Conservation (phyloP, 2,888 invertebrate species). For the Pycnomerus fuliginosus region DNA sequence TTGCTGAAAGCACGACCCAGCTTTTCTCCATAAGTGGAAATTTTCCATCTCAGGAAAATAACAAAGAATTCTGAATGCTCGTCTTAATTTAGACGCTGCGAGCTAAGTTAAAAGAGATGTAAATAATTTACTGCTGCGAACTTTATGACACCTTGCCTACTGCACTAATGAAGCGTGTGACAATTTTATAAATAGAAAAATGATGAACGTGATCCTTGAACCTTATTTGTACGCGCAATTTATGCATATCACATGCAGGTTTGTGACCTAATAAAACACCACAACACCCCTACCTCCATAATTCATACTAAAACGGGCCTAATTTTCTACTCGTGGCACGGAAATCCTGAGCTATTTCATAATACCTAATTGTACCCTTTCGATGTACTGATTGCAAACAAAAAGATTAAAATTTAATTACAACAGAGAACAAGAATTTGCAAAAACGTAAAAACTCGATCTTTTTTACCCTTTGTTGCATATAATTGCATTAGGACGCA, state of each 20-base stretch:
- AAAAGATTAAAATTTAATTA: too few species aligned
- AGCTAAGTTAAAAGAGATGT: constrained; percentile 13
- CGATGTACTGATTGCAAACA: constrained; percentile 16
- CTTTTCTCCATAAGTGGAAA: constrained; percentile 8
- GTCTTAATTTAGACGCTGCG: too few species aligned
- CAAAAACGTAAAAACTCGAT: too few species aligned
- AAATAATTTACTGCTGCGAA: constrained; percentile 18
- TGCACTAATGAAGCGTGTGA: too few species aligned
- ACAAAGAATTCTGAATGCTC: constrained; percentile 10
- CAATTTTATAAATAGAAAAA: too few species aligned
- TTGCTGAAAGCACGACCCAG: constrained; percentile 10
- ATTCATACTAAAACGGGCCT: constrained; percentile 38
- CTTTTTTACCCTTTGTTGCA: too few species aligned
- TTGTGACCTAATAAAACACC: constrained; percentile 36
- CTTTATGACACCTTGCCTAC: too few species aligned
- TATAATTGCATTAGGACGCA: too few species aligned
- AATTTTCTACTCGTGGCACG: constrained; percentile 39
- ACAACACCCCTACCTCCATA: constrained; percentile 37
- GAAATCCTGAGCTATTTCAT: constrained; percentile 36
- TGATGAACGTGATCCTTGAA: constrained; percentile 6
- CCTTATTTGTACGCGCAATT: constrained; percentile 3
- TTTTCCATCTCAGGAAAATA: too few species aligned
- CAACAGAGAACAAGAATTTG: too few species aligned
- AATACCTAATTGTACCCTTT: constrained; percentile 21
- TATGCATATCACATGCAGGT: constrained; percentile 19